Base-by-base conservation (phyloP, 2,113 vertebrate genomes). In the Oryzias melastigma region DNA sequence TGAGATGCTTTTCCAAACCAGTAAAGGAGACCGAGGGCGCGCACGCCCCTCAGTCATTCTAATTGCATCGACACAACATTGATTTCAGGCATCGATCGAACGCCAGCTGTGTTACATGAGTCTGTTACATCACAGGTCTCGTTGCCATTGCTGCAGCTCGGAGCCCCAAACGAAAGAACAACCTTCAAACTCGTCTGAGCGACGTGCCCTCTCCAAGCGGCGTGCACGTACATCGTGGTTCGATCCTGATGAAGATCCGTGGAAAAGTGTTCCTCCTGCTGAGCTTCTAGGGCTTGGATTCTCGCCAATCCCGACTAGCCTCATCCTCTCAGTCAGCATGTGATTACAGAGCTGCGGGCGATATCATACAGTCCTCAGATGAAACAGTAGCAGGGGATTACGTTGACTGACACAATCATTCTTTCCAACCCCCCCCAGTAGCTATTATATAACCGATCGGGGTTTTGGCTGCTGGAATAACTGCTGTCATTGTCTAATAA, bases 41-140 rank as follows among this genome's bases (percentile, higher is more conserved):
- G 64, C 71, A 80, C 20, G 25, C 35, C 19, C 45, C 15, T 7
- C 46, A 40, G 57, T 69, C 57, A 47, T 57, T 81, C 63, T 88
- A 90, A 90, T 89, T 84, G 77, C 77, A 87, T 84, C 84, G 81
- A 71, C 77, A 73, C 65, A 72, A 84, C 67, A 90, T 91, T 86
- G 86, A 91, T 88, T 86, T 82, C 20, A 61, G 67, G 7, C 57
- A 50, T 68, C 68, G 77, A 69, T 53, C 20, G 65, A 71, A 65
- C 63, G 44, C 13, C 51, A 56, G 76, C 66, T 53, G 70, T 50
- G 7, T 45, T 63, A 49, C 64, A 41, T 43, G 46, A 42, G 44
- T 47, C 48, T 65, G 7, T 73, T 74, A 75, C 68, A 61, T 83
- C 66, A 73, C 19, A 18, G 20, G 41, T 35, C 15, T 24, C 7